A percentile compares a stretch with the other conserved stretches of the same genome.
These are phyloP conservation scores for Leptopilina myrica DNA, from an alignment of 2,888 invertebrate species.

Conservation along the genomic window DNA sequence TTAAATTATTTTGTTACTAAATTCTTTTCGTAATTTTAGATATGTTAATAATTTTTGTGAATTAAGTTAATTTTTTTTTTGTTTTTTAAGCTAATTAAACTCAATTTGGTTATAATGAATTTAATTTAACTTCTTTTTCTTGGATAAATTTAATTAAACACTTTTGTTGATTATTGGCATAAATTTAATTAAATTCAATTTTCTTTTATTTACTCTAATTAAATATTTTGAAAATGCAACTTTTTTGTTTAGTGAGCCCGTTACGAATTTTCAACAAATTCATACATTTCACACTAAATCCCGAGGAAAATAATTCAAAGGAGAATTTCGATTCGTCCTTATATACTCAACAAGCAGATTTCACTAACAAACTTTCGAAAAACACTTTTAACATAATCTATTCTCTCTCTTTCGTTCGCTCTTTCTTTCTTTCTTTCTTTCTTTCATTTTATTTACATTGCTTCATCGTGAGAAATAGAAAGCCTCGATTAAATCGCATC, in stretches of 20 bases:
- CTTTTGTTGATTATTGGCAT: too few species aligned
- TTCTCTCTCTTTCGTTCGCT: constrained; percentile 7
- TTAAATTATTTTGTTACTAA: too few species aligned
- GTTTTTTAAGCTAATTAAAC: too few species aligned
- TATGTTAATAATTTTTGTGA: too few species aligned
- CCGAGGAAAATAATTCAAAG: constrained; percentile 29
- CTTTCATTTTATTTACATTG: constrained; percentile 53
- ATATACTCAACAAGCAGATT: constrained; percentile 35
- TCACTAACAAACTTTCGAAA: constrained; percentile 43
- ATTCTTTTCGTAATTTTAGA: too few species aligned
- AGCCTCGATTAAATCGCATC: constrained; percentile 10
- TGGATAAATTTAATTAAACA: too few species aligned
- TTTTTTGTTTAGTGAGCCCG: constrained; percentile 30
- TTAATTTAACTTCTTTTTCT: too few species aligned
- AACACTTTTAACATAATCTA: constrained; percentile 40
- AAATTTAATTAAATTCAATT: too few species aligned
- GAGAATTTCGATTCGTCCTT: constrained; percentile 4
- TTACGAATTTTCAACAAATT: constrained; percentile 9
- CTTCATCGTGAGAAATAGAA: constrained; percentile 53
- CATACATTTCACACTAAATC: constrained; percentile 19
- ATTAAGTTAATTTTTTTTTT: too few species aligned
- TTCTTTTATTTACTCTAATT: too few species aligned
- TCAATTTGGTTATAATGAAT: too few species aligned
- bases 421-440: constrained; percentile 19
- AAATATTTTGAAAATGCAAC: too few species aligned